A percentile compares a stretch with the other conserved stretches of the same genome.
These are phyloP conservation scores for Rhagonycha lutea DNA, from an alignment of 2,888 invertebrate genomes.

Conservation along the genomic window DNA sequence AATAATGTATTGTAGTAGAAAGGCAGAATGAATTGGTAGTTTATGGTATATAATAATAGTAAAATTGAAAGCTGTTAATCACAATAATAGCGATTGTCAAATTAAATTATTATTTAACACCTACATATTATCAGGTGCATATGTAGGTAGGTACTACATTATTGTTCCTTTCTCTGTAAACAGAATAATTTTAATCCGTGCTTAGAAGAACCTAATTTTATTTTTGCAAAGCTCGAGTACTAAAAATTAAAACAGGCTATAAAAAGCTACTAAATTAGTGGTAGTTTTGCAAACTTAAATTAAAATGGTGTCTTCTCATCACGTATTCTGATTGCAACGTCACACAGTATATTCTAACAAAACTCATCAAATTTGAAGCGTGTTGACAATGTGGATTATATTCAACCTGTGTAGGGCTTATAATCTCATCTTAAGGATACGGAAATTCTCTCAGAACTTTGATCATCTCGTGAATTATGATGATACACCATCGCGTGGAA, in stretches of 20 bases:
- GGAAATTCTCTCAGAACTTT: slow-evolving; percentile 54
- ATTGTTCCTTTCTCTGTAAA: neutral
- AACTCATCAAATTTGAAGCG: slow-evolving; percentile 57
- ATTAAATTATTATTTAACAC: neutral
- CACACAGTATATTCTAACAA: slow-evolving; percentile 51
- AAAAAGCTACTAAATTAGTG: slow-evolving; percentile 11
- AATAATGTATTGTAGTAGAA: neutral
- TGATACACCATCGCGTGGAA: slow-evolving; percentile 47
- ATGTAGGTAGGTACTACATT: neutral
- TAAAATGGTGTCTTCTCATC: slow-evolving; percentile 41
- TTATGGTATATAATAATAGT: neutral
- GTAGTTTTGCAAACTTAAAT: slow-evolving; percentile 30
- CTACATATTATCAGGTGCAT: neutral
- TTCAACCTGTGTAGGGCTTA: slow-evolving; percentile 51
- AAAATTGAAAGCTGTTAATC: neutral
- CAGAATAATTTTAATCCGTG: neutral
- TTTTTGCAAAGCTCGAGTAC: neutral
- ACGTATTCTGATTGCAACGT: slow-evolving; percentile 48
- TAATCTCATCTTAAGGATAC: slow-evolving; percentile 56
- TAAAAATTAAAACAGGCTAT: neutral
- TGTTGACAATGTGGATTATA: slow-evolving; percentile 56
- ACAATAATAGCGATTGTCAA: neutral
- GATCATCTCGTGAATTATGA: slow-evolving; percentile 56
- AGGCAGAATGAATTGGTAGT: neutral
- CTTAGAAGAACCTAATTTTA: neutral